Percentiles rank a stretch among this genome's conserved stretches.
phyloP scores from a whole-genome alignment of 2,888 invertebrate genomes.

The Epinotia bilunana region DNA sequence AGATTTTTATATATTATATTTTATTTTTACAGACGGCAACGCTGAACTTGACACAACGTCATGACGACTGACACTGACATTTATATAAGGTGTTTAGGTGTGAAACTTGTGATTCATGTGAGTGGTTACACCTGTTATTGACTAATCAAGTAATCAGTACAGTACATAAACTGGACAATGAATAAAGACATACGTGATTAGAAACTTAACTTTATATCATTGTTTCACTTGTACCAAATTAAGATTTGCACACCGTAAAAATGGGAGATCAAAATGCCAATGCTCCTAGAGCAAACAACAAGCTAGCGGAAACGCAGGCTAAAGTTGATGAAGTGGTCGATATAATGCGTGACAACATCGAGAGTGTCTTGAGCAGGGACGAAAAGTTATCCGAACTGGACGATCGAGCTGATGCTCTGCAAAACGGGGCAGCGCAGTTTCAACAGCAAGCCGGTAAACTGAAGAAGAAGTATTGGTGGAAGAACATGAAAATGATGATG shows the following conservation, averaged over 20 bases:
- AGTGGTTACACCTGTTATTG: conserved; percentile 1
- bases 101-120: not conserved
- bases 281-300: conserved; percentile 9
- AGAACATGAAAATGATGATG: conserved; percentile 95
- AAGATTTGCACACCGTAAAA: not conserved
- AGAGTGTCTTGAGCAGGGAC: conserved; percentile 94
- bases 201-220: not conserved
- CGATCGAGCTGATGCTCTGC: conserved; percentile 93
- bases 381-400: conserved; percentile 94
- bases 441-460: conserved; percentile 95
- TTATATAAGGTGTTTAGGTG: no score
- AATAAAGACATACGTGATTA: not conserved
- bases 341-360: conserved; percentile 95
- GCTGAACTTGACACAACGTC: no score
- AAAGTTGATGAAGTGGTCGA: conserved; percentile 84
- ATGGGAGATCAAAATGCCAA: conserved; percentile 10
- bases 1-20: no score
- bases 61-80: not conserved
- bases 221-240: no score
- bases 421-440: conserved; percentile 94
- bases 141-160: no score
- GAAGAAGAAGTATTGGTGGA: conserved; percentile 96
- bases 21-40: no score
- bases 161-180: not conserved
- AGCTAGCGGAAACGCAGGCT: conserved; percentile 54